A percentile compares a stretch with the other conserved stretches of the same genome.
Conservation (phyloP, 2,113 vertebrate genomes). For the Machaerirhynchus nigripectus region DNA sequence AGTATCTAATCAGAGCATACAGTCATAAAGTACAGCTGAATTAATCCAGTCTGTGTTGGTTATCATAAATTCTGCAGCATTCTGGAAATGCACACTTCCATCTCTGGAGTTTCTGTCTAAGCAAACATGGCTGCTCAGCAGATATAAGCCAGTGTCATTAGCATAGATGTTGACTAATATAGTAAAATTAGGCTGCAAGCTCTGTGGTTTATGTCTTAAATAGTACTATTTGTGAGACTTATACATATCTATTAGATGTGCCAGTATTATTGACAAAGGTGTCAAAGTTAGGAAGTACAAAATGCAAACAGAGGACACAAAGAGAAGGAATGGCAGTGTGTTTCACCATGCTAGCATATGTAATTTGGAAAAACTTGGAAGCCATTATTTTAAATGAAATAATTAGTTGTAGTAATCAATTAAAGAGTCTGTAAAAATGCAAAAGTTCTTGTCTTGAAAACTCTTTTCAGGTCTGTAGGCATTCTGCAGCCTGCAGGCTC, state of each 20-base stretch:
- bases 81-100: not conserved
- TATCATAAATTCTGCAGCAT: not conserved
- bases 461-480: not conserved
- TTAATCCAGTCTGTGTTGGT: not conserved
- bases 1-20: not conserved
- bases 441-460: not conserved
- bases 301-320: not conserved
- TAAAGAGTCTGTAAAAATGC: not conserved
- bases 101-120: not conserved
- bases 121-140: not conserved
- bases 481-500: not conserved
- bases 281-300: not conserved
- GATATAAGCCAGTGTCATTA: not conserved
- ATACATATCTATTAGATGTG: not conserved
- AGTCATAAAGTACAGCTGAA: not conserved
- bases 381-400: not conserved
- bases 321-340: not conserved
- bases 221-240: not conserved
- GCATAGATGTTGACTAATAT: not conserved
- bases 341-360: not conserved
- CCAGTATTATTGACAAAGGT: not conserved
- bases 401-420: not conserved
- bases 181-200: not conserved
- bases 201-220: not conserved
- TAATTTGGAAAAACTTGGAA: not conserved